phyloP scores from a whole-genome alignment of 2,888 invertebrate genomes.

The Unio delphinus region DNA sequence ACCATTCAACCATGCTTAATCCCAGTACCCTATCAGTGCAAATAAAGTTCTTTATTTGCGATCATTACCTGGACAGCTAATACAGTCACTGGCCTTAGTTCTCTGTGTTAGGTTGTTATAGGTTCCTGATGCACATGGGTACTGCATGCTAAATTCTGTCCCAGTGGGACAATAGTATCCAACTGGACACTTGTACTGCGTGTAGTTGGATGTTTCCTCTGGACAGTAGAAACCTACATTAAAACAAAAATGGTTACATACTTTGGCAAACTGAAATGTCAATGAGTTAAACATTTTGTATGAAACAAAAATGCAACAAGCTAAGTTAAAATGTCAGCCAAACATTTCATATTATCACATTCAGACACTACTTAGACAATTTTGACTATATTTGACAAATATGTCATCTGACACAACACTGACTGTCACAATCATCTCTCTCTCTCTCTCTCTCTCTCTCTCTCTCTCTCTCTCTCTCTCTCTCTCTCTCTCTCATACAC shows the following conservation, averaged over 20 bases:
- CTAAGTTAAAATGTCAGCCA: background rate
- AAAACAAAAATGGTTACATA: background rate
- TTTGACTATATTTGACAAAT: too few relatives aligned
- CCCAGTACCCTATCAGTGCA: too few relatives aligned
- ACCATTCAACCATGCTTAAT: too few relatives aligned
- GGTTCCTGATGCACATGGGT: conserved; percentile 63
- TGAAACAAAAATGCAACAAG: background rate
- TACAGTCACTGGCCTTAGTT: conserved; percentile 47
- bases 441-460: too few relatives aligned
- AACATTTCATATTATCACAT: background rate
- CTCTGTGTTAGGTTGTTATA: conserved; percentile 62
- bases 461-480: too few relatives aligned
- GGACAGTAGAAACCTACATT: conserved; percentile 62
- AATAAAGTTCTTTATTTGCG: background rate
- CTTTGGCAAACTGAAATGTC: background rate
- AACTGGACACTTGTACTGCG: conserved; percentile 46
- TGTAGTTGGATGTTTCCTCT: conserved; percentile 56
- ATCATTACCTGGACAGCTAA: conserved; percentile 55
- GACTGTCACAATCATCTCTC: too few relatives aligned
- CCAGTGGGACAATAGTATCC: conserved; percentile 60
- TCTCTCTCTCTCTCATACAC: too few relatives aligned
- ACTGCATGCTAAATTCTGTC: conserved; percentile 50
- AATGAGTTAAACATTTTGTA: background rate
- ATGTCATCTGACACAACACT: too few relatives aligned
- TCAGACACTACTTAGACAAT: too few relatives aligned